Percentiles rank a stretch among this genome's conserved stretches.
These are phyloP conservation scores for Gallinago nigripennis DNA, from an alignment of 2,797 vertebrate species.

Conservation along the genomic window DNA sequence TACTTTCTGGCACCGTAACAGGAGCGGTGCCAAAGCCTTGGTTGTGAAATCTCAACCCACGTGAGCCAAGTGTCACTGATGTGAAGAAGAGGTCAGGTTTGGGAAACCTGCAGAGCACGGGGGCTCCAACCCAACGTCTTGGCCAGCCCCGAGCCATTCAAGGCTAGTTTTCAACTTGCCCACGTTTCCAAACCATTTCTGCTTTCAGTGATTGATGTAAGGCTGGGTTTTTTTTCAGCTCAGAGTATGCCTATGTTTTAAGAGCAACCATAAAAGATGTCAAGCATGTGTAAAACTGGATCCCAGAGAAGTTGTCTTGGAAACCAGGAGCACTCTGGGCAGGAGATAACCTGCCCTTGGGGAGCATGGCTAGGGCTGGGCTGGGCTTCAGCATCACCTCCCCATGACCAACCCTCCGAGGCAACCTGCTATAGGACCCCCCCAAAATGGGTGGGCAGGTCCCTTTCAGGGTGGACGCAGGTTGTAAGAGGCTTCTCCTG, in stretches of 20 bases:
- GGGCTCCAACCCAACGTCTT: background rate
- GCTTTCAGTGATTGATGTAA: background rate
- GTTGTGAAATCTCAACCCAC: slow-evolving; percentile 12
- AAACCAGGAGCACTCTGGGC: background rate
- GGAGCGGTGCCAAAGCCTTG: background rate
- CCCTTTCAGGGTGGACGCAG: background rate
- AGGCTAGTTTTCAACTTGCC: background rate
- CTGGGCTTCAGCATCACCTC: background rate
- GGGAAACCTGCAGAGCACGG: background rate
- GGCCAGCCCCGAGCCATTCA: background rate
- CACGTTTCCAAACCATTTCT: accelerated
- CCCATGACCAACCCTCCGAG: accelerated
- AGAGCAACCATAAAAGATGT: background rate
- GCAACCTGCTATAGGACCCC: background rate
- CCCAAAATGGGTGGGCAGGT: background rate
- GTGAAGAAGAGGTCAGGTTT: background rate
- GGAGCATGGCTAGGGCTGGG: background rate
- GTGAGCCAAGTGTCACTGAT: background rate
- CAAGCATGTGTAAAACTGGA: background rate
- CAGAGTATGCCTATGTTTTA: background rate
- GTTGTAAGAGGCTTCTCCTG: background rate
- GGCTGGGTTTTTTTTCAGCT: background rate
- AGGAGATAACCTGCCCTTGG: background rate
- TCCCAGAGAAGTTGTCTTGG: background rate
- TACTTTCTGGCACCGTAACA: background rate